phyloP scores from a whole-genome alignment of 2,888 invertebrate genomes.

The Hirtodrosophila alboralis region DNA sequence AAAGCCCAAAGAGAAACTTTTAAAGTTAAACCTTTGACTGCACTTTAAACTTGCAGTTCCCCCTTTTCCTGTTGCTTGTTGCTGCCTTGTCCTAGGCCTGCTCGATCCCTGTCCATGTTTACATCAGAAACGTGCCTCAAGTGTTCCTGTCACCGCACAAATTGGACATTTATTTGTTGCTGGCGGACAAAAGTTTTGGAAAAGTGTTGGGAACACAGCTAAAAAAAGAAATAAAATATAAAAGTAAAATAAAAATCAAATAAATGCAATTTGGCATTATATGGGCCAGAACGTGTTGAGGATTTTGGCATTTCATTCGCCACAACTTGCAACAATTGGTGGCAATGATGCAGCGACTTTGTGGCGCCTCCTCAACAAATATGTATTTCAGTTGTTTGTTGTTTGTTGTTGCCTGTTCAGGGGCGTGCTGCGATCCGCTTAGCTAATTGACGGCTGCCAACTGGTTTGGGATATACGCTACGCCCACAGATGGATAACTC shows the following conservation, averaged over 20 bases:
- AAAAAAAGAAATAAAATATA: conserved; percentile 14
- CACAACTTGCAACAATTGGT: conserved; percentile 41
- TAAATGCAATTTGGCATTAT: conserved; percentile 48
- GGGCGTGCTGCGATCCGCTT: conserved; percentile 73
- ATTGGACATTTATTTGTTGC: conserved; percentile 80
- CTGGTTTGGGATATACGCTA: conserved; percentile 56
- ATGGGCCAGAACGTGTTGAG: conserved; percentile 73
- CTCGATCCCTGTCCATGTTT: conserved; percentile 68
- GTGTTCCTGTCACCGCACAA: conserved; percentile 80
- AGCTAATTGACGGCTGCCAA: conserved; percentile 79
- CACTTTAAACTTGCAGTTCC: conserved; percentile 59
- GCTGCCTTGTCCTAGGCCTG: conserved; percentile 24
- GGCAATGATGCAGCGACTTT: conserved; percentile 70
- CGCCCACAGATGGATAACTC: conserved; percentile 73
- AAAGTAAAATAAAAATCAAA: conserved; percentile 20
- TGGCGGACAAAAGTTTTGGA: conserved; percentile 49
- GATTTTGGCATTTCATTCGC: conserved; percentile 59
- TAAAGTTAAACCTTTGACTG: conserved; percentile 53
- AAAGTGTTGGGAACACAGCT: conserved; percentile 50
- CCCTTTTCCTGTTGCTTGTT: not conserved
- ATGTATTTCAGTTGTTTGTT: conserved; percentile 32
- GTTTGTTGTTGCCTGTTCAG: conserved; percentile 40
- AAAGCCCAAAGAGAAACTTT: conserved; percentile 46
- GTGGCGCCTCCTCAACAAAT: conserved; percentile 61
- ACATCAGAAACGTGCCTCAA: conserved; percentile 79